Evolutionary conservation across 2,888 invertebrate genomes (phyloP).

Genomic region (Glyphotaelius pellucidus): DNA sequence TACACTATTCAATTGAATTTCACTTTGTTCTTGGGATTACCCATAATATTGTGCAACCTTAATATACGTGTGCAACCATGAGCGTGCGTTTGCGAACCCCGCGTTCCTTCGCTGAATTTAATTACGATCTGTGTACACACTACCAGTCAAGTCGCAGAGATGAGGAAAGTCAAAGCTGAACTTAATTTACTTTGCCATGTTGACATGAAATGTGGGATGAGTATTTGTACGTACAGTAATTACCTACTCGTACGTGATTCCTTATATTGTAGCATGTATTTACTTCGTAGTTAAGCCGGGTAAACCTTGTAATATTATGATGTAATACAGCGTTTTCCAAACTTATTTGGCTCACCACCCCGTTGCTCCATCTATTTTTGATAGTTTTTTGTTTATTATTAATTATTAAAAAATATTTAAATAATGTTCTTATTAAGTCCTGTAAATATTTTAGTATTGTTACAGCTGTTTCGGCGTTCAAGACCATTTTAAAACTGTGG

Average conservation of each 20-base stretch:
- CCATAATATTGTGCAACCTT: not conserved
- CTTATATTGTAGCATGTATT: not conserved
- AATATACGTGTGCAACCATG: not conserved
- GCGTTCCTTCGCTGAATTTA: not conserved
- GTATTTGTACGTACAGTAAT: not conserved
- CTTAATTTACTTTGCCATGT: constrained; percentile 8
- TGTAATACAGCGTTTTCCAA: too few species aligned
- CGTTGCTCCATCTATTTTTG: too few species aligned
- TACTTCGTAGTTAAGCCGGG: not conserved
- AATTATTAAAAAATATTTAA: too few species aligned
- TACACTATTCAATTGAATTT: too few species aligned
- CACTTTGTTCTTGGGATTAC: too few species aligned
- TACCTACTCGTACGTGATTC: not conserved
- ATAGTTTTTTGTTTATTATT: too few species aligned
- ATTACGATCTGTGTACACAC: constrained; percentile 7
- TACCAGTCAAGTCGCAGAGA: not conserved
- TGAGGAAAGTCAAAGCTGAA: not conserved
- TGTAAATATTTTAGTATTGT: too few species aligned
- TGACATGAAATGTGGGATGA: not conserved
- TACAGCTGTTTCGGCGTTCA: too few species aligned
- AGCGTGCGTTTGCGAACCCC: not conserved
- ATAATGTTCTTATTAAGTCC: too few species aligned
- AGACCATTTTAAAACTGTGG: too few species aligned
- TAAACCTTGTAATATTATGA: not conserved
- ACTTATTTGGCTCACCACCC: too few species aligned